A percentile compares a stretch with the other conserved stretches of the same genome.
Evolutionary conservation across 92 coral and sea anemone species (phyloP).

Genomic region (Hydrozoanthus gracilis): DNA sequence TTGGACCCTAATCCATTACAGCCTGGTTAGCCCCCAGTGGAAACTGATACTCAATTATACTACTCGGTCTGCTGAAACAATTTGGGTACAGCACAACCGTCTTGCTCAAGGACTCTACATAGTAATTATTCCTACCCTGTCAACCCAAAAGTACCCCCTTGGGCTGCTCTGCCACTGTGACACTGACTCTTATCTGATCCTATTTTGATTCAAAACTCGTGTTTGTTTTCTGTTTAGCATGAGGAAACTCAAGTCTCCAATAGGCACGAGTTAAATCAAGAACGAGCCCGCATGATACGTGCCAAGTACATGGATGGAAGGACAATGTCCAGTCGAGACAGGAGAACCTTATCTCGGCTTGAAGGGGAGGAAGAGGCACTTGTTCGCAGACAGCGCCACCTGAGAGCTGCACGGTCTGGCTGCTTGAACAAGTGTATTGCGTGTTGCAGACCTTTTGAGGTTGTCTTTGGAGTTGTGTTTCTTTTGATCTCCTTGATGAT

Average conservation of each 20-base stretch:
- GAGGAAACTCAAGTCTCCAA: slow-evolving; percentile 67
- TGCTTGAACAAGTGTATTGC: slow-evolving; percentile 89
- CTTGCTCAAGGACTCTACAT: neutral
- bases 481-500: slow-evolving; percentile 85
- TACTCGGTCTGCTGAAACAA: too few species aligned
- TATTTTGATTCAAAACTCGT: too few species aligned
- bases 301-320: slow-evolving; percentile 80
- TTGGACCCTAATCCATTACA: too few species aligned
- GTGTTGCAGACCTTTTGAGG: slow-evolving; percentile 93
- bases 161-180: neutral
- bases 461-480: slow-evolving; percentile 84
- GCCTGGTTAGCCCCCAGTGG: too few species aligned
- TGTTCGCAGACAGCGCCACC: slow-evolving; percentile 74
- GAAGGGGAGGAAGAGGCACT: slow-evolving; percentile 83
- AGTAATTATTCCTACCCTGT: too few species aligned
- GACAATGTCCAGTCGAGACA: slow-evolving; percentile 78
- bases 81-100: neutral
- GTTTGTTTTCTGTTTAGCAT: slow-evolving; percentile 31
- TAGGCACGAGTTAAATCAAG: slow-evolving; percentile 62
- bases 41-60: too few species aligned
- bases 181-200: too few species aligned
- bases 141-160: too few species aligned
- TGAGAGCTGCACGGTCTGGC: slow-evolving; percentile 79
- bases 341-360: slow-evolving; percentile 71
- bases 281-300: slow-evolving; percentile 81